These are phyloP conservation scores for Fopius arisanus DNA, from an alignment of 1,140 invertebrate genomes.

Conservation along the genomic window DNA sequence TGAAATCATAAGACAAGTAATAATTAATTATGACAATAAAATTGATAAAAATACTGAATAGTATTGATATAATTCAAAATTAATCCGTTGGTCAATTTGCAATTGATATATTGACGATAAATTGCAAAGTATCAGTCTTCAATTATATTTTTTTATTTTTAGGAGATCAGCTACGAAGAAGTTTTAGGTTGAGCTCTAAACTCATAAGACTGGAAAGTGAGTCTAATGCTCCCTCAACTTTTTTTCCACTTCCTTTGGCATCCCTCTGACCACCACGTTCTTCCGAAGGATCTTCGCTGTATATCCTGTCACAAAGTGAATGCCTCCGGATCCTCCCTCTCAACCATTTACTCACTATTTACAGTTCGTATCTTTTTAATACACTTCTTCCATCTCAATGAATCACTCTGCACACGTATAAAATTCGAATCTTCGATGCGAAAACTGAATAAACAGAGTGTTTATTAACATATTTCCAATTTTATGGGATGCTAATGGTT, in stretches of 20 bases:
- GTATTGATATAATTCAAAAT: too few relatives aligned
- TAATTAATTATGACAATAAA: too few relatives aligned
- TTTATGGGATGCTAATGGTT: not conserved
- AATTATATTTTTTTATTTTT: too few relatives aligned
- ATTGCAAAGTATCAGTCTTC: too few relatives aligned
- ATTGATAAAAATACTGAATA: too few relatives aligned
- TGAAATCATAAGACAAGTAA: too few relatives aligned
- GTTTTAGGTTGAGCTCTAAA: too few relatives aligned
- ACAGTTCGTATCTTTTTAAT: constrained; percentile 9
- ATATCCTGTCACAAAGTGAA: constrained; percentile 30
- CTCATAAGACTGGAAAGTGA: not conserved
- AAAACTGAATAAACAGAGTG: not conserved
- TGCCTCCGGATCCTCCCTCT: constrained; percentile 17
- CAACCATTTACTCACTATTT: not conserved
- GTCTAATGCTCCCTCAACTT: not conserved
- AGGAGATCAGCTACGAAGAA: too few relatives aligned
- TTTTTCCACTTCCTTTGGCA: not conserved
- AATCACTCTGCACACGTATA: constrained; percentile 16
- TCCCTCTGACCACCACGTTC: constrained; percentile 15
- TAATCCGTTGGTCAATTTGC: too few relatives aligned
- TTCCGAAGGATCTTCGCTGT: not conserved
- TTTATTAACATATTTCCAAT: not conserved
- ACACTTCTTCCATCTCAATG: not conserved
- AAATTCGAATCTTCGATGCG: not conserved
- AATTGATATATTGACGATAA: too few relatives aligned